Evolutionary conservation across 2,113 vertebrate genomes (phyloP), one percentile per base, ranked within the genome.

Genomic region (Burhinus oedicnemus): DNA sequence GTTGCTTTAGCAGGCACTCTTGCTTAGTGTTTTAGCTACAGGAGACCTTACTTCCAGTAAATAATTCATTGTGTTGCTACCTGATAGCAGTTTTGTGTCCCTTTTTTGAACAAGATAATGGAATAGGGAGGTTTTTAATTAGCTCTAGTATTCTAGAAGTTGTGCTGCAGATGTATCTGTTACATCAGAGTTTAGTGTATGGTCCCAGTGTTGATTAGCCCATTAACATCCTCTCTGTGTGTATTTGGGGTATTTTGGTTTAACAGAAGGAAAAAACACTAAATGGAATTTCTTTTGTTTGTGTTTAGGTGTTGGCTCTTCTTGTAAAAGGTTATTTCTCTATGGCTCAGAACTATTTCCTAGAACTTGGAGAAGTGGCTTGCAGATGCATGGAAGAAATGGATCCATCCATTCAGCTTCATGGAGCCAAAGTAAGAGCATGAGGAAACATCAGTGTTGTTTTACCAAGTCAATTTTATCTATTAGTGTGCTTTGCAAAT

Each of bases 281-380:
- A 66, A 94, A 4, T n/a, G 29, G 61, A 18, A 15, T 86, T 60
- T 69, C 47, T 82, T 88, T 30, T 69, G 7, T 76, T 36, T 49
- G 72, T 57, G 55, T 64, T 40, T 87, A 99, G 99, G 99, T 99
- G 38, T 94, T 99, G 96, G 99, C 98, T 49, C 98, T 99, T 75
- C 98, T 99, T 92, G 99, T 99, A n/a, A 99, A 98, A 47, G 99
- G 99, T 49, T 99, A 99, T 97, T 99, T 99, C 96, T 96, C 98
- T 65, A 77, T 99, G 89, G 95, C 98, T 49, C 99, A 99, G 79
- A 76, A 94, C 42, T 98, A 98, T 95, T 93, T 99, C 82, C 96
- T 98, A 78, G 99, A 99, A 62, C 98, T 99, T 66, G 98, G 98
- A 22, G 98, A 99, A 94, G 98, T 99, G 84, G 98, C 99, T 57